Percentiles rank a stretch among this genome's conserved stretches.
These are phyloP conservation scores for Ctenopoma kingsleyae DNA, from an alignment of 2,797 vertebrate genomes.

Conservation along the genomic window DNA sequence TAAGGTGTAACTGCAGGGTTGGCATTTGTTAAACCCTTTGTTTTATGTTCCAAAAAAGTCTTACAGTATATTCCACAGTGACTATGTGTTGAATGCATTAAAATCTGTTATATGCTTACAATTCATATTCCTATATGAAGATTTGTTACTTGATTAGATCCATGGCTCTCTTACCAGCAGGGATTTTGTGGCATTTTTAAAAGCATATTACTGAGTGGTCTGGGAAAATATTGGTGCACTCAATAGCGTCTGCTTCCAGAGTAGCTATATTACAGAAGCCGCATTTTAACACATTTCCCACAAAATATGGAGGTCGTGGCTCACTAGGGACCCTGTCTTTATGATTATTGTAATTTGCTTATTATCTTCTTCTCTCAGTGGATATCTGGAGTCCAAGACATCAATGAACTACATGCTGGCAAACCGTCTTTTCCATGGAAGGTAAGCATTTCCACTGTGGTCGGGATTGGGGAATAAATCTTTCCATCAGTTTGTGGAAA, in stretches of 20 bases:
- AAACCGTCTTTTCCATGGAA: slow-evolving; percentile 93
- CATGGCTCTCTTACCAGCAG: slow-evolving; percentile 37
- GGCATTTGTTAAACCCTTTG: slow-evolving; percentile 28
- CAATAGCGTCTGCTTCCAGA: slow-evolving; percentile 39
- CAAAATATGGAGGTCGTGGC: slow-evolving; percentile 53
- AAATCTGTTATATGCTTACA: slow-evolving; percentile 62
- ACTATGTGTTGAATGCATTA: slow-evolving; percentile 42
- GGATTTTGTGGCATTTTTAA: slow-evolving; percentile 59
- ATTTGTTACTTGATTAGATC: slow-evolving; percentile 71
- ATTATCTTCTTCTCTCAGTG: slow-evolving; percentile 84
- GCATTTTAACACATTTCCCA: slow-evolving; percentile 58
- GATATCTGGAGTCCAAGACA: slow-evolving; percentile 95
- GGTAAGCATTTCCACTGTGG: slow-evolving; percentile 87
- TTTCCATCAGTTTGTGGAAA: slow-evolving; percentile 75
- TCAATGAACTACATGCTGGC: slow-evolving; percentile 97
- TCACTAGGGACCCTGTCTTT: slow-evolving; percentile 43
- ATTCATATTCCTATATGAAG: slow-evolving; percentile 58
- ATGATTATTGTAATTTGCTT: slow-evolving; percentile 71
- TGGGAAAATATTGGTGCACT: slow-evolving; percentile 49
- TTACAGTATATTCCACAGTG: slow-evolving; percentile 4
- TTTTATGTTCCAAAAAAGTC: slow-evolving; percentile 28
- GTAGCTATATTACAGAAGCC: slow-evolving; percentile 40
- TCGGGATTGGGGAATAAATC: slow-evolving; percentile 68
- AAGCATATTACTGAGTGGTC: slow-evolving; percentile 58
- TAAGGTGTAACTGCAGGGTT: slow-evolving; percentile 20